Base-by-base conservation (phyloP, 2,888 invertebrate genomes). In the Metopia argyrocephala region DNA sequence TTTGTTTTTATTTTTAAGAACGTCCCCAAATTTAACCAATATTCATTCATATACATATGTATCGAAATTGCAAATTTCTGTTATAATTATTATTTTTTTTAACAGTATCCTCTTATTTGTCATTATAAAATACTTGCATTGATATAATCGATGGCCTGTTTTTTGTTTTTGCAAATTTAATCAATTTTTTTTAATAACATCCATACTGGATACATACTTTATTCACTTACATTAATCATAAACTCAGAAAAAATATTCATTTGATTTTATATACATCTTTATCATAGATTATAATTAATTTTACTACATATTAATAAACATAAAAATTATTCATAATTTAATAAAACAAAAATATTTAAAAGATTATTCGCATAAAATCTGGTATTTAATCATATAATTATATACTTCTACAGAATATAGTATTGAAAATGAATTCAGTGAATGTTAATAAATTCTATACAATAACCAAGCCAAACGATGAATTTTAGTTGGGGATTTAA, bases 261-360 rank as follows among this genome's bases (percentile, higher is more conserved):
- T 69, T 50, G 31, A 45, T 61, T 46, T 70, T 27, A n/a, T 62
- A 54, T 28, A 75, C 66, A 54, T 61, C 15, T 56, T n/a, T 38
- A 38, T 9, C 38, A 59, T 54, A 64, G 23, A 25, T 56, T 64
- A 70, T 45, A 65, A 48, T 50, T 76, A 59, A 52, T 65, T 76
- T 65, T 76, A 76, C 25, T 56, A 20, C 48, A 28, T 48, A 46
- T 28, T 56, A 69, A 62, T 56, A 23, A 59, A 38, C 48, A 56
- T 28, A 70, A 65, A 28, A 31, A 52, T 31, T 52, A 38, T 12
- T 15, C 15, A 38, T 15, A 38, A 38, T 38, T 12, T 12, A 38
- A 38, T 15, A 82, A 69, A 78, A 76, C 9, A 83, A 78, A 84
- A 86, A 87, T 87, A 85, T 64, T 61, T 83, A 27, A 57, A 45